Base-by-base conservation (phyloP, 2,888 invertebrate species). In the Eristalinus aeneus region DNA sequence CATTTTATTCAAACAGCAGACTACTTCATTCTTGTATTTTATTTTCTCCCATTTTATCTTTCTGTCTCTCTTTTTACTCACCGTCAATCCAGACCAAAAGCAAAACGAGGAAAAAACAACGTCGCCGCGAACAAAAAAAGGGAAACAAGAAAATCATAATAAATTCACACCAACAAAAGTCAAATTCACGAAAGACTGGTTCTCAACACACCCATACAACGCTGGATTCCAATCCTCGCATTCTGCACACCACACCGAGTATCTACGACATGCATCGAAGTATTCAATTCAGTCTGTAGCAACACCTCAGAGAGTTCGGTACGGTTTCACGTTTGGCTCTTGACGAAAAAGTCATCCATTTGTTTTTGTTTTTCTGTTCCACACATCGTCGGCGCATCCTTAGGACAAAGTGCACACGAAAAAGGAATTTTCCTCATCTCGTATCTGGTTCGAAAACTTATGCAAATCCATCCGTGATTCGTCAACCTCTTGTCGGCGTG, bases 111-210 rank as follows among this genome's bases (percentile, higher is more conserved):
- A 32, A 54, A 36, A 74, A 46, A 16, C 46, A 16, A 16, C 16
- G 46, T 16, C 16, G 46, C n/a, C 8, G 16, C 8, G 46, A 46
- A 46, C 6, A 54, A 76, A 72, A 72, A 76, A 63, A 73, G 63
- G 46, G 60, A 81, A 87, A 87, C 83, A 78, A 83, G 72, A 75
- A 83, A 83, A 83, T 79, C 82, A 87, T 83, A 87, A 87, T 87
- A 83, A 82, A 87, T 87, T 87, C 87, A 87, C 87, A 87, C 87
- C 87, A 87, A 83, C 87, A 82, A 87, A 83, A 87, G 87, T 87
- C 87, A 87, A 87, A 87, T 87, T 87, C 87, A 87, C 83, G 87
- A 87, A 87, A 87, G 87, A 87, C 87, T 87, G 87, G 87, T 87
- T 87, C 83, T 83, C 75, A 83, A 72, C 83, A 83, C 82, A 82